Evolutionary conservation across 2,888 invertebrate genomes (phyloP), one percentile per base, ranked within the genome.

Genomic region (Prionchulus punctatus): DNA sequence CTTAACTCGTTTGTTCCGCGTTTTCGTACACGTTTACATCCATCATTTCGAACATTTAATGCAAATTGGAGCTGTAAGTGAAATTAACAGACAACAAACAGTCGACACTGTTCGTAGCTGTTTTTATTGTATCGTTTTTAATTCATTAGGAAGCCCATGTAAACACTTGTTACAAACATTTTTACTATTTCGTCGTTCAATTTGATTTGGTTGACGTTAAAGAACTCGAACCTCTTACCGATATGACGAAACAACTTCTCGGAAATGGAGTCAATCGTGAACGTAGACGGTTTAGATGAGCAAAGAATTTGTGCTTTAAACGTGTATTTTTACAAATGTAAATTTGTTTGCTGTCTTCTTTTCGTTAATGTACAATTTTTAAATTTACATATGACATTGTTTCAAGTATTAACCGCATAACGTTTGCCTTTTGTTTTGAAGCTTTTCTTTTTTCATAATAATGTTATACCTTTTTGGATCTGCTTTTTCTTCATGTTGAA

Each of bases 131-230:
- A 2, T 56, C 63, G 36, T 56, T 26, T 45, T 56, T 57, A 59
- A 58, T 58, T 56, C 75, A 76, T 43, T 70, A 85, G 84, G 88
- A 90, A 72, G 86, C 89, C 23, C 89, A 90, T 68, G 86, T 88
- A 0, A 90, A 90, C 72, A 87, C 88, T 1, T 89, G 89, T 70
- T 90, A 89, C 76, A 90, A 90, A 70, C 89, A 90, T 72, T 90
- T 88, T 72, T 89, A 86, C 71, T 90, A 86, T 70, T 90, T 91
- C 73, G 84, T 89, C 25, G 82, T 81, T 50, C 87, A 90, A 72
- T 86, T 87, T 70, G 82, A 84, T 66, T 75, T 90, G 64, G 82
- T 91, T 49, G 82, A 83, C 63, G 73, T 79, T 31, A 86, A 86
- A 70, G 89, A 90, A 72, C 72, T 90, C 62, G 88, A 89, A 70